Conservation (phyloP, 2,888 invertebrate genomes). For the Lepetodrilus schrolli region DNA sequence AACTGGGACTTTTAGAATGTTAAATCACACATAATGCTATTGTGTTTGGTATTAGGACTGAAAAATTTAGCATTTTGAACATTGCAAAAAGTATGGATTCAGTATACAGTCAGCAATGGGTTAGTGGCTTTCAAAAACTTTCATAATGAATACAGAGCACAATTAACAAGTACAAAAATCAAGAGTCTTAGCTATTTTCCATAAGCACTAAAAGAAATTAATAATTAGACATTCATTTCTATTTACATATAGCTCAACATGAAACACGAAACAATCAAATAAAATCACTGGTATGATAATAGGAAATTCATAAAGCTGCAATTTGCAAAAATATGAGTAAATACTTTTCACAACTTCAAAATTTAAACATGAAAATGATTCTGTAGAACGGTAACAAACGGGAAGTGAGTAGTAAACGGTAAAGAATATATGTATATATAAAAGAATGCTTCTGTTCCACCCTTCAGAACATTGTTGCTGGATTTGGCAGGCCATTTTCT, state of each 20-base stretch:
- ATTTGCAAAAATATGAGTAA: constrained; percentile 12
- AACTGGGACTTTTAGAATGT: no score
- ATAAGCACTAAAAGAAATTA: constrained; percentile 15
- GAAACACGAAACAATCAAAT: neutral
- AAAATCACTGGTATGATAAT: constrained; percentile 19
- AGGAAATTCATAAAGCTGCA: neutral
- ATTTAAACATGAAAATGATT: constrained; percentile 15
- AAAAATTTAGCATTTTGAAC: no score
- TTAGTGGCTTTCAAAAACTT: no score
- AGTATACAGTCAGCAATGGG: no score
- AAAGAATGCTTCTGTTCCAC: no score
- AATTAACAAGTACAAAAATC: neutral
- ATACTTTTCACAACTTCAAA: constrained; percentile 23
- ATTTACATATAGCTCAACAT: no score
- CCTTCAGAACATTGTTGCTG: constrained; percentile 21
- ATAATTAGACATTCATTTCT: no score
- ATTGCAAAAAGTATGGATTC: no score
- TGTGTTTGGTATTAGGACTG: no score
- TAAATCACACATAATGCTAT: no score
- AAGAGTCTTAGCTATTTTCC: neutral
- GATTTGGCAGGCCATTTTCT: neutral
- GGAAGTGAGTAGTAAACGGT: constrained; percentile 8
- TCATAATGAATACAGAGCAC: no score
- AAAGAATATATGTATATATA: constrained; percentile 4
- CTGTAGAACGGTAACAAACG: constrained; percentile 19